A percentile compares a stretch with the other conserved stretches of the same genome.
phyloP scores from a whole-genome alignment of 2,797 vertebrate species.

The Acrossocheilus fasciatus region DNA sequence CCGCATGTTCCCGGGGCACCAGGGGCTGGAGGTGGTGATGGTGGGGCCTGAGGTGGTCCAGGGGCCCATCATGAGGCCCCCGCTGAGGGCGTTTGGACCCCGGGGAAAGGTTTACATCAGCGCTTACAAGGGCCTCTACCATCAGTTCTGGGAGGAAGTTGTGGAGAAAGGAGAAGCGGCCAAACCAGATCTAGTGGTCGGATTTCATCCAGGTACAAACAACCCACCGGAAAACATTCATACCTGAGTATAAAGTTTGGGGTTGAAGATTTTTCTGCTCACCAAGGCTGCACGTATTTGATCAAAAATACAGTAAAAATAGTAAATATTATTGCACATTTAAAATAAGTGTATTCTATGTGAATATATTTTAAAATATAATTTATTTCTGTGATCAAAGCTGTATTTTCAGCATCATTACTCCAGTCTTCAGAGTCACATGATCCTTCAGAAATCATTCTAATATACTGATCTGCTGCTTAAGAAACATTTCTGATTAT shows the following conservation, averaged over 20 bases:
- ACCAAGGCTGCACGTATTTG: too few species aligned
- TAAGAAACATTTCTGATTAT: too few species aligned
- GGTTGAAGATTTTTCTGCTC: not conserved
- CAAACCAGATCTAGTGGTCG: slow-evolving; percentile 88
- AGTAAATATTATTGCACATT: not conserved
- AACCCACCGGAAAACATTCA: not conserved
- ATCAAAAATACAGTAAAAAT: not conserved
- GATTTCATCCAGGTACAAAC: slow-evolving; percentile 90
- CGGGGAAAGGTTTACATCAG: slow-evolving; percentile 85
- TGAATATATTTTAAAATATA: not conserved
- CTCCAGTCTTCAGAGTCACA: not conserved
- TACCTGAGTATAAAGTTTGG: not conserved
- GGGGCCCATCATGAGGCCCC: slow-evolving; percentile 81
- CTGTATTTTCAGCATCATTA: not conserved
- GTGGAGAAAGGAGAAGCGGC: slow-evolving; percentile 85
- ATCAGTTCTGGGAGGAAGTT: slow-evolving; percentile 93
- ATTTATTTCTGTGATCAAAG: not conserved
- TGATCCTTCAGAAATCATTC: not conserved
- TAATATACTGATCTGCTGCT: not conserved
- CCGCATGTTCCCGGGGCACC: slow-evolving; percentile 87
- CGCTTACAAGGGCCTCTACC: slow-evolving; percentile 86
- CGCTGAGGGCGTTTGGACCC: slow-evolving; percentile 77
- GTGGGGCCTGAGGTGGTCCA: slow-evolving; percentile 87
- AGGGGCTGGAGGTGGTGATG: slow-evolving; percentile 89
- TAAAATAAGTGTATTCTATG: not conserved